Base-by-base conservation (phyloP, 2,113 vertebrate species). In the Ceyx cyanopectus region DNA sequence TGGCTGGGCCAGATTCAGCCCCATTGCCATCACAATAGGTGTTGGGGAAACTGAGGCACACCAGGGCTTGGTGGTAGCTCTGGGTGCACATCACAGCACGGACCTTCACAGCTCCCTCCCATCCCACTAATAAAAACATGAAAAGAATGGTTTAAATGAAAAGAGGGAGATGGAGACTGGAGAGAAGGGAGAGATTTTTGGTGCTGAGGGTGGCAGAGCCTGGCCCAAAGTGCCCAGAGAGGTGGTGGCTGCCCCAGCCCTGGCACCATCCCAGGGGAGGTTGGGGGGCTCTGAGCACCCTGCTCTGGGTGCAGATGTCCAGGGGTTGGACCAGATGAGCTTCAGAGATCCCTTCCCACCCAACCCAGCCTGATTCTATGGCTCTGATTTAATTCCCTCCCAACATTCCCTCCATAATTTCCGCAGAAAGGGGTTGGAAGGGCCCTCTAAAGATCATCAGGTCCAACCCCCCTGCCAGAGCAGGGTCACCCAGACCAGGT, bases 1-100 rank as follows among this genome's bases (percentile, higher is more conserved):
- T 12, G 2, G 60, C 27, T 0, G 0, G 53, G 69, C 5, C 0
- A 0, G 41, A 27, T 3, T 60, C 32, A 26, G 61, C 32, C 43
- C n/a, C 3, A 0, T 14, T 86, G 70, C 26, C 61, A 51, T 32
- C 1, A 0, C 32, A 4, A 4, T 8, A 22, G 32, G 10, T 30
- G 9, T 4, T 30, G 66, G 78, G 80, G 80, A 68, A 68, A 54
- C 75, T 19, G 56, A 74, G 60, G 54, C 82, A 48, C 30, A 3
- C 0, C 56, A 22, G n/a, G 48, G 45, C 40, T 54, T 5, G 70
- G 56, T 40, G 51, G 58, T 70, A 78, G 48, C 60, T 48, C 40
- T 4, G 5, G 41, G 17, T 34, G 53, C 32, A 40, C 65, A 26
- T n/a, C 65, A 23, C 18, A 43, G 54, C 30, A 34, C 1, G 0